These are phyloP conservation scores for Leptinotarsa haldemani DNA, from an alignment of 2,888 invertebrate genomes.

Conservation along the genomic window DNA sequence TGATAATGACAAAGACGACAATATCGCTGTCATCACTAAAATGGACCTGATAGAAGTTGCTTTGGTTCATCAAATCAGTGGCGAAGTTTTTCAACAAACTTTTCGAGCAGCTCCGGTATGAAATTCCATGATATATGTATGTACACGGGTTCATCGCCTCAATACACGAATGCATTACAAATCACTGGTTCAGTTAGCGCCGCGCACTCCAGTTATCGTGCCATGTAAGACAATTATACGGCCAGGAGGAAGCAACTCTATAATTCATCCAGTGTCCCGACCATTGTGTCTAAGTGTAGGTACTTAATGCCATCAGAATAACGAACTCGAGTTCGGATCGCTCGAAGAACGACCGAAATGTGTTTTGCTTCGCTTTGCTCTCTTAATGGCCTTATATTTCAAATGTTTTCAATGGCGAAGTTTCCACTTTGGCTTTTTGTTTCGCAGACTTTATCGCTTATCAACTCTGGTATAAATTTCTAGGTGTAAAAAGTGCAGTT, in stretches of 20 bases:
- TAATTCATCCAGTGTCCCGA: constrained; percentile 63
- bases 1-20: too few species aligned
- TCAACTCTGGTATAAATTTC: constrained; percentile 12
- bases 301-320: constrained; percentile 59
- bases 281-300: constrained; percentile 63
- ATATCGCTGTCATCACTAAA: too few species aligned
- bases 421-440: constrained; percentile 14
- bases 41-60: too few species aligned
- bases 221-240: constrained; percentile 63
- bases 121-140: neutral
- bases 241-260: constrained; percentile 64
- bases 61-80: too few species aligned
- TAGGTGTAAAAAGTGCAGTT: constrained; percentile 11
- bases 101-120: neutral
- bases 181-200: constrained; percentile 1
- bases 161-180: constrained; percentile 1
- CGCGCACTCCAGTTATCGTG: constrained; percentile 1
- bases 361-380: constrained; percentile 40
- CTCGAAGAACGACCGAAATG: constrained; percentile 42
- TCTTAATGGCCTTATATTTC: constrained; percentile 37
- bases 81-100: neutral
- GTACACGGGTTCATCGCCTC: neutral
- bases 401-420: constrained; percentile 33
- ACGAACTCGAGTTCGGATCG: constrained; percentile 56
- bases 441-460: constrained; percentile 11